Evolutionary conservation across 2,113 vertebrate genomes (phyloP).

Genomic region (Montifringilla adamsi): DNA sequence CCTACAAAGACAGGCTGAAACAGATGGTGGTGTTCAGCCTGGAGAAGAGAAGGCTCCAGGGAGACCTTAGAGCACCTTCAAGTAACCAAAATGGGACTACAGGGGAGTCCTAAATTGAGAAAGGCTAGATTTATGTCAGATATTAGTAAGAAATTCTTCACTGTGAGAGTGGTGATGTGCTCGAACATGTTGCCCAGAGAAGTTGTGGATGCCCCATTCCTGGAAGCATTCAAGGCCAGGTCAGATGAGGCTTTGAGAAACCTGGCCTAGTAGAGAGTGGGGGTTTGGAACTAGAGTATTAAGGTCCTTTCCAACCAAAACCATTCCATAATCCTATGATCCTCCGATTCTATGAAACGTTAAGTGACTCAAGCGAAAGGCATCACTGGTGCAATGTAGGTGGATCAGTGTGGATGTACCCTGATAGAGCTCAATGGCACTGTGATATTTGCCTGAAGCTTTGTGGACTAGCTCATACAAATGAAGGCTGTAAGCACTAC

Average conservation of each 20-base stretch:
- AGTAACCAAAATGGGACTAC: not conserved
- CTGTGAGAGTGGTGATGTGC: not conserved
- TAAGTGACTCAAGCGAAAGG: not conserved
- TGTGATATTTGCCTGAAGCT: not conserved
- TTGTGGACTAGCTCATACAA: not conserved
- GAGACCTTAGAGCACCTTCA: not conserved
- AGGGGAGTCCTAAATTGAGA: not conserved
- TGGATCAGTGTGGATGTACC: not conserved
- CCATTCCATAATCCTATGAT: not conserved
- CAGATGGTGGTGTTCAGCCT: not conserved
- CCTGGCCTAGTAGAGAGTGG: not conserved
- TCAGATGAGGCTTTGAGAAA: not conserved
- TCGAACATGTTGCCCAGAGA: too few relatives aligned
- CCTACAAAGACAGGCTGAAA: not conserved
- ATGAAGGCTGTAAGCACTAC: not conserved
- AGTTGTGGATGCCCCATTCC: not conserved
- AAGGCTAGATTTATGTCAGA: not conserved
- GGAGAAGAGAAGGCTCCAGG: not conserved
- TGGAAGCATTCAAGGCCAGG: not conserved
- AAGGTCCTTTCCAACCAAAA: not conserved
- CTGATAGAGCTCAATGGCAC: not conserved
- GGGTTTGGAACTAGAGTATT: not conserved
- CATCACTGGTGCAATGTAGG: not conserved
- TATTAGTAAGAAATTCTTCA: not conserved
- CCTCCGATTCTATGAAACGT: too few relatives aligned